Evolutionary conservation across 1,140 invertebrate species (phyloP).

Genomic region (Caenorhabditis remanei): DNA sequence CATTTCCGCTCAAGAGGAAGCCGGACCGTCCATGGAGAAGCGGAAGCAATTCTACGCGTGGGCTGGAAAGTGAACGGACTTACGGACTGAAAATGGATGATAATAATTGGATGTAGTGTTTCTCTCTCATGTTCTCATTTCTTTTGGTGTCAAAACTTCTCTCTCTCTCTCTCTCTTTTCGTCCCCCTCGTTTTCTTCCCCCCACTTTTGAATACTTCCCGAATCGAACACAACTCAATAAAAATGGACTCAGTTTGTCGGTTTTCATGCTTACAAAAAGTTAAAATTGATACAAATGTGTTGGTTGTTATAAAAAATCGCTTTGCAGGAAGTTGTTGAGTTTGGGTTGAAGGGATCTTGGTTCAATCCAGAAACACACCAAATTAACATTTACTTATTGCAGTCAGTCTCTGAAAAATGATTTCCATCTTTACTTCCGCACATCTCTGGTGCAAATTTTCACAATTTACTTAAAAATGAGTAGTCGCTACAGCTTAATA

Average conservation of each 20-base stretch:
- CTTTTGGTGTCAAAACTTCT: not conserved
- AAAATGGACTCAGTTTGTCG: constrained; percentile 36
- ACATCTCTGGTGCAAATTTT: no score
- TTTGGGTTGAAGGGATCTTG: no score
- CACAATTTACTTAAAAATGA: no score
- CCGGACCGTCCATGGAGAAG: constrained; percentile 40
- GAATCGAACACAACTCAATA: not conserved
- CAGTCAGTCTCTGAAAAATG: no score
- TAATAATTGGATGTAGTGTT: not conserved
- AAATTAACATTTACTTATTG: no score
- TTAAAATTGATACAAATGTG: no score
- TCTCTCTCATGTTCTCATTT: not conserved
- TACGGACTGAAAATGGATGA: not conserved
- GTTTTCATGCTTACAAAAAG: not conserved
- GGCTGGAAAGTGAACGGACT: constrained; percentile 15
- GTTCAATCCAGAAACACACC: no score
- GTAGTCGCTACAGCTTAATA: no score
- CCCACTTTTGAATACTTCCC: not conserved
- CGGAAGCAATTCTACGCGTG: constrained; percentile 49
- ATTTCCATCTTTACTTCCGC: no score
- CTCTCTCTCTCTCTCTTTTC: not conserved
- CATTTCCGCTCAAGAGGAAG: not conserved
- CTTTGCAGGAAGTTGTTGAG: no score
- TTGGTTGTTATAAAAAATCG: no score
- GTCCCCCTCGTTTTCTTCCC: not conserved